phyloP scores from a whole-genome alignment of 2,797 vertebrate genomes.

The Cyclopterus lumpus region DNA sequence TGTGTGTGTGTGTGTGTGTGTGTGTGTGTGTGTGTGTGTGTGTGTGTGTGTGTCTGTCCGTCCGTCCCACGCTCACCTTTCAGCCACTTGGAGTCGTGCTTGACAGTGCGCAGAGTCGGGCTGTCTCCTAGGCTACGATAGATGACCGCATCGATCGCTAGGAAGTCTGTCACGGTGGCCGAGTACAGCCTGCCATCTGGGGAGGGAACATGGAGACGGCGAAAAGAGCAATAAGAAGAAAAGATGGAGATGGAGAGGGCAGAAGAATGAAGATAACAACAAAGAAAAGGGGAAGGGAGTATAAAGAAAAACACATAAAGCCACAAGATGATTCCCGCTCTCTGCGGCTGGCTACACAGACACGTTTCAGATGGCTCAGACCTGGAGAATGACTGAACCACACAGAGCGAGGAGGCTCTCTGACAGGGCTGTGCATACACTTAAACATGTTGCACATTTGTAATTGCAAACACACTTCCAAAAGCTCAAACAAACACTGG shows the following conservation, averaged over 20 bases:
- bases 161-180: constrained; percentile 98
- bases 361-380: constrained; percentile 50
- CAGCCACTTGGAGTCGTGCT: constrained; percentile 99
- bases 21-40: neutral
- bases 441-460: constrained; percentile 58
- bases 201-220: constrained; percentile 48
- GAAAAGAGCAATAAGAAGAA: constrained; percentile 52
- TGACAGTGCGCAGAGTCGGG: constrained; percentile 97
- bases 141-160: constrained; percentile 98
- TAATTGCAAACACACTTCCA: constrained; percentile 60
- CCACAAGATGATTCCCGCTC: constrained; percentile 44
- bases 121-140: constrained; percentile 99
- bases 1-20: neutral
- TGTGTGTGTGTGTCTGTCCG: neutral
- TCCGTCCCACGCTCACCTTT: constrained; percentile 90
- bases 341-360: constrained; percentile 53
- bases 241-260: constrained; percentile 30
- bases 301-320: constrained; percentile 43
- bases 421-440: constrained; percentile 52
- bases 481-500: constrained; percentile 36
- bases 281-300: constrained; percentile 39
- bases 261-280: constrained; percentile 22
- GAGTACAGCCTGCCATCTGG: constrained; percentile 98
- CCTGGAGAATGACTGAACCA: constrained; percentile 57
- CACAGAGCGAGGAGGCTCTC: constrained; percentile 39